Evolutionary conservation across 2,888 invertebrate species (phyloP), one percentile per base, ranked within the genome.

Genomic region (Oscheius myriophilus): DNA sequence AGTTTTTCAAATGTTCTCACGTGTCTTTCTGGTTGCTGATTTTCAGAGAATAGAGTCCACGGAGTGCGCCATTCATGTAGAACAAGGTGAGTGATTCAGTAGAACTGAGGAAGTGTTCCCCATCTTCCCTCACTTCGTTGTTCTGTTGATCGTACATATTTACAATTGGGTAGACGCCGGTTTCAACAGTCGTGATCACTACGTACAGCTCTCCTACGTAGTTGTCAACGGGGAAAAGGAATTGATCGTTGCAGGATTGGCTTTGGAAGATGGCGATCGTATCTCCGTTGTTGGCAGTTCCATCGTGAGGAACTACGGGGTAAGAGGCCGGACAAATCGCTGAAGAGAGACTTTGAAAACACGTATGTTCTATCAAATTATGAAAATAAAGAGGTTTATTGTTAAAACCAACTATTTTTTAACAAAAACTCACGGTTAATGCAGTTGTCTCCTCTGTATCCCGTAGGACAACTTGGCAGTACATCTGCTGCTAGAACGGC

Each of bases 371-470:
- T n/a, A n/a, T n/a, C n/a, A n/a, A n/a, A n/a, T n/a, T n/a, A n/a
- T n/a, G n/a, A n/a, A n/a, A n/a, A n/a, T n/a, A n/a, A n/a, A n/a
- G n/a, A 33, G 33, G 33, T 33, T 6, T 33, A 33, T 33, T 33
- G 3, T 33, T 33, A 9, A 33, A 33, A 33, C 4, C 33, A 33
- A 33, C 33, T 33, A 9, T 33, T 33, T 33, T 33, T 33, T 33
- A 3, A 16, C 9, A 25, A n/a, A 16, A 54, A n/a, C 39, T 54
- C 49, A 61, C 61, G 61, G 26, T 61, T 61, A 11, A 18, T 67
- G 64, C 82, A 82, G 52, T 72, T 74, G 7, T 23, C 63, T 51
- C 81, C 81, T 3, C 59, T 52, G 53, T 70, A 78, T 41, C 79
- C 80, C 46, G 62, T 63, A 12, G 76, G 72, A 58, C 82, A 82